These are phyloP conservation scores for Drosophila prosaltans DNA, from an alignment of 1,140 invertebrate species.

Conservation along the genomic window DNA sequence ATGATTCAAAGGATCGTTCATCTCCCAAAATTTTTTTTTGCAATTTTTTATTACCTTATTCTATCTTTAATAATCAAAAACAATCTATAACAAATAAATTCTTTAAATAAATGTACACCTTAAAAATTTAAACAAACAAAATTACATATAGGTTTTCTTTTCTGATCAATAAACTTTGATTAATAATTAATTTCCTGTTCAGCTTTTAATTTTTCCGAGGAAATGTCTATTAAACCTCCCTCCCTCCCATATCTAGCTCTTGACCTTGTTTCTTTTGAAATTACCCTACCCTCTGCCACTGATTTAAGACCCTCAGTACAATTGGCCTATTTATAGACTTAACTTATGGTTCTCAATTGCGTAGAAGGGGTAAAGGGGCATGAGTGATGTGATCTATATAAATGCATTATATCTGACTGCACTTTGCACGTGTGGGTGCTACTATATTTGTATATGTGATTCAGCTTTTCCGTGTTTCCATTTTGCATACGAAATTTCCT, in stretches of 20 bases:
- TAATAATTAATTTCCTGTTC: neutral
- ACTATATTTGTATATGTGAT: conserved; percentile 15
- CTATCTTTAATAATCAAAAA: no score
- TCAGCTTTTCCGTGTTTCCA: conserved; percentile 19
- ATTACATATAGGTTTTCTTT: no score
- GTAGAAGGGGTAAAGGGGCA: conserved; percentile 10
- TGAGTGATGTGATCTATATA: conserved; percentile 50
- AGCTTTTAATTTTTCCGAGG: neutral
- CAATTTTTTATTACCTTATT: no score
- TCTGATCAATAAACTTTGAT: neutral
- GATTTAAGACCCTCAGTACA: conserved; percentile 6
- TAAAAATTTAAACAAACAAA: no score
- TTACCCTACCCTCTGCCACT: conserved; percentile 12
- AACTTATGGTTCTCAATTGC: conserved; percentile 51
- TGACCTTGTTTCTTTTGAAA: conserved; percentile 53
- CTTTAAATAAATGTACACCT: no score
- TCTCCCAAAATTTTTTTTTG: no score
- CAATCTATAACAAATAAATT: no score
- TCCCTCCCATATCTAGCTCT: conserved; percentile 3
- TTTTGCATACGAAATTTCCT: conserved; percentile 69
- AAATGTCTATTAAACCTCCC: neutral
- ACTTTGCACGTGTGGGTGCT: conserved; percentile 45
- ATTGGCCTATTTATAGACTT: conserved; percentile 37
- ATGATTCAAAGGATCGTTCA: no score
- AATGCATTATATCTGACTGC: conserved; percentile 55